Conservation (phyloP, 2,113 vertebrate genomes). For the Strigops habroptila region DNA sequence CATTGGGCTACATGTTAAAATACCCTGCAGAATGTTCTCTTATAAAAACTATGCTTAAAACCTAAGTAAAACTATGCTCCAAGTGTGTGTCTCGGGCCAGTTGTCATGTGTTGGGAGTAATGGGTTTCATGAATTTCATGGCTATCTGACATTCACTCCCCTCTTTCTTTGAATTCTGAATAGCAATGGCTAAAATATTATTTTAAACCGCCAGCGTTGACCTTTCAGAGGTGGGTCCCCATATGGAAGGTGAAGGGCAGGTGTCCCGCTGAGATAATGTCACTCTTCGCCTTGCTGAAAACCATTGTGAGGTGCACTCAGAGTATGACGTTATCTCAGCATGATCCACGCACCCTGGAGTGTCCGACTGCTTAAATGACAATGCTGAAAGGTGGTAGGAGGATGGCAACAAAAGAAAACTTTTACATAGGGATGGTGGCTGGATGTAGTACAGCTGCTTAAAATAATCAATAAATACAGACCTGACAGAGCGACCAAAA, state of each 20-base stretch:
- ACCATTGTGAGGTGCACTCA: conserved; percentile 47
- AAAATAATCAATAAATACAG: neutral
- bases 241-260: conserved; percentile 45
- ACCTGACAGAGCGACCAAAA: neutral
- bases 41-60: neutral
- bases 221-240: conserved; percentile 43
- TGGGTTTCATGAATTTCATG: conserved; percentile 25
- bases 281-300: conserved; percentile 44
- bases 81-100: neutral
- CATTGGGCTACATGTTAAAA: neutral
- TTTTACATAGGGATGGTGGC: neutral
- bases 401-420: neutral
- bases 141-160: neutral
- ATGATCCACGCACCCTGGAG: neutral
- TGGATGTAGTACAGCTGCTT: neutral
- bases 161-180: conserved; percentile 39
- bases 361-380: neutral
- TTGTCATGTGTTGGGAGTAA: neutral
- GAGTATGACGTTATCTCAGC: conserved; percentile 17
- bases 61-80: neutral
- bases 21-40: neutral
- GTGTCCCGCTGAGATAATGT: conserved; percentile 68
- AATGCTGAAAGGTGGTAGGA: neutral
- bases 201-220: conserved; percentile 47
- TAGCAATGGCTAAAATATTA: conserved; percentile 44